Evolutionary conservation across 1,140 invertebrate species (phyloP).

Genomic region (Drosophila sp.): DNA sequence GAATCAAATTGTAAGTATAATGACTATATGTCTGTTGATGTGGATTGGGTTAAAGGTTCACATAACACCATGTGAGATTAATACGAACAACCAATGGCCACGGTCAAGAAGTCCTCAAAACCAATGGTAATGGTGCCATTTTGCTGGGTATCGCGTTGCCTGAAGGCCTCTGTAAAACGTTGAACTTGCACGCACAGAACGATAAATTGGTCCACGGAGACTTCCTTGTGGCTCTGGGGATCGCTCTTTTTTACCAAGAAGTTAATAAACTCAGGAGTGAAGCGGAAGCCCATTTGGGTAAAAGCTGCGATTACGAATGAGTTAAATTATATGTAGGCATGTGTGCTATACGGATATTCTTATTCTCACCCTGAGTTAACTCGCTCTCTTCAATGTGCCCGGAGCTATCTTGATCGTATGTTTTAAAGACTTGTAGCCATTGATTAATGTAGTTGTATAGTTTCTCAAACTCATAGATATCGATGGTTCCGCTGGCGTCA

Average conservation of each 20-base stretch:
- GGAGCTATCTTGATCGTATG: conserved; percentile 92
- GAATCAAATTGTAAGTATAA: conserved; percentile 46
- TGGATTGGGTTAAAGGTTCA: not conserved
- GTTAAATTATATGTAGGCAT: not conserved
- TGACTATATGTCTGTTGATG: conserved; percentile 24
- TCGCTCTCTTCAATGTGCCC: conserved; percentile 92
- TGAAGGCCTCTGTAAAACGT: conserved; percentile 93
- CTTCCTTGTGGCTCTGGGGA: conserved; percentile 85
- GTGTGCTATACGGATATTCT: not conserved
- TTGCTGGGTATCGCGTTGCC: conserved; percentile 88
- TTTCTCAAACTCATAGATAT: conserved; percentile 92
- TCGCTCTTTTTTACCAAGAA: conserved; percentile 89
- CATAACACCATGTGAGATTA: conserved; percentile 69
- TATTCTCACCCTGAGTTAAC: conserved; percentile 88
- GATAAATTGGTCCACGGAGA: conserved; percentile 94
- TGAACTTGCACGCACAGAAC: conserved; percentile 94
- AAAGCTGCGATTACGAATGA: conserved; percentile 87
- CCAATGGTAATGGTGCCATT: conserved; percentile 90
- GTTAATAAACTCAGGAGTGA: conserved; percentile 90
- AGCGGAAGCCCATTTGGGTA: conserved; percentile 94
- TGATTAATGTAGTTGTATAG: conserved; percentile 95
- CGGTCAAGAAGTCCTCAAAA: conserved; percentile 93
- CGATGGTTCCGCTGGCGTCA: conserved; percentile 93
- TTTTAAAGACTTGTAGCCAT: conserved; percentile 92
- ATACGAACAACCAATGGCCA: conserved; percentile 89